Base-by-base conservation (phyloP, 2,797 vertebrate genomes). In the Caiman crocodilus region DNA sequence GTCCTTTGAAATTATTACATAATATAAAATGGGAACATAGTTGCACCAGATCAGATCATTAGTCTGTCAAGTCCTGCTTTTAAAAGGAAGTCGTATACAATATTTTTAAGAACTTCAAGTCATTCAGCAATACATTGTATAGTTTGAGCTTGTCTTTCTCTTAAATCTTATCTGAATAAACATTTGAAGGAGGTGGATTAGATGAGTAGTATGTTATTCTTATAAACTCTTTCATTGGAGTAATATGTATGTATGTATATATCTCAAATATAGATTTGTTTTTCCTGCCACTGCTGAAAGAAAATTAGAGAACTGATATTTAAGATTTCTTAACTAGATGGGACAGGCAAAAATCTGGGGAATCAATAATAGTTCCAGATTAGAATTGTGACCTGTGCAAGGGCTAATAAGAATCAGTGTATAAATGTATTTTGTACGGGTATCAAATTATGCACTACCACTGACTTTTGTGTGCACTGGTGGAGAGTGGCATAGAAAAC, bases 401-500 rank as follows among this genome's bases (percentile, higher is more conserved):
- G 17, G 16, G 65, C n/a, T 67, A 67, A 67, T 67, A 67, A 18
- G 65, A 67, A 30, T 67, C 28, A n/a, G n/a, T 13, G 17, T 67
- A 50, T 50, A 50, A 50, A 50, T 10, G 42, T 50, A 50, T 50
- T 50, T 50, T 50, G 42, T 50, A 10, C 42, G 9, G 10, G 42
- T 50, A 50, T 50, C 42, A 10, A 50, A 50, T 50, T 50, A 50
- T 50, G 42, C 42, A 50, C 42, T 50, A 50, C 42, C 42, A 50
- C 42, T 50, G 42, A 50, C 42, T 58, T 75, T 81, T 76, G 3
- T 83, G 10, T 2, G 1, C 55, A 6, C 5, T 79, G 17, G 5
- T 30, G 0, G 21, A 2, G 7, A 32, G 3, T 1, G 0, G 32
- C 80, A 60, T 20, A 12, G 10, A 28, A 90, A 81, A 42, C 1